Base-by-base conservation (phyloP, 37 sponge, comb jelly and placozoan genomes). In the Beroe forskalii region DNA sequence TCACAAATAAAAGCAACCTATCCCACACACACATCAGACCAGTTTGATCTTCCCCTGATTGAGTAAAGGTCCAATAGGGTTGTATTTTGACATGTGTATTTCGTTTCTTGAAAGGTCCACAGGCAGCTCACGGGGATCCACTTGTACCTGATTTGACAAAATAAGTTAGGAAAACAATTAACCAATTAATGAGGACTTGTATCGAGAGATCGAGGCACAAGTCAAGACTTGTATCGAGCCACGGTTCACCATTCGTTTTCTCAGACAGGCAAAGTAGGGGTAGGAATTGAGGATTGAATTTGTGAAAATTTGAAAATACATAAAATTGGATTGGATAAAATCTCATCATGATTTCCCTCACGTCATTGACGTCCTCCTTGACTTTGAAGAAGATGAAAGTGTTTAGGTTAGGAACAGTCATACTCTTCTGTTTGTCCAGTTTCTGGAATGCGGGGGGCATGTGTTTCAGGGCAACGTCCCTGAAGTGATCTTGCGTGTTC, bases 361-460 rank as follows among this genome's bases (percentile, higher is more conserved):
- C 86, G 42, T 80, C 86, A 23, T 80, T 80, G 3, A 80, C 55
- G 42, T 80, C 55, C 55, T 80, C 86, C 55, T 80, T 80, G 30
- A 80, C 86, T 80, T 80, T 80, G 55, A 80, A 80, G 55, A 80
- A 80, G 30, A 80, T 44, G 55, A 80, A 80, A 38, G 55, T 80
- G 40, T 80, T 80, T 0, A 80, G 86, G 20, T 80, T 80, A 22
- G 86, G 86, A 14, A 44, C 86, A 4, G 86, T 43, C 55, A 80
- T 44, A 25, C 86, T 80, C 20, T 80, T 44, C 30, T 41, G 55
- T 42, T 80, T 80, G 55, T 42, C 55, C 1, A 80, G 55, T 17
- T 80, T 44, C 17, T 80, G 44, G 48, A 80, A 80, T 44, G 86
- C 55, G 19, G 44, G n/a, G 12, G 86, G 86, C 86, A 80, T 80